These are phyloP conservation scores for Eidolon helvum DNA, from an alignment of 2,113 vertebrate species.

Conservation along the genomic window DNA sequence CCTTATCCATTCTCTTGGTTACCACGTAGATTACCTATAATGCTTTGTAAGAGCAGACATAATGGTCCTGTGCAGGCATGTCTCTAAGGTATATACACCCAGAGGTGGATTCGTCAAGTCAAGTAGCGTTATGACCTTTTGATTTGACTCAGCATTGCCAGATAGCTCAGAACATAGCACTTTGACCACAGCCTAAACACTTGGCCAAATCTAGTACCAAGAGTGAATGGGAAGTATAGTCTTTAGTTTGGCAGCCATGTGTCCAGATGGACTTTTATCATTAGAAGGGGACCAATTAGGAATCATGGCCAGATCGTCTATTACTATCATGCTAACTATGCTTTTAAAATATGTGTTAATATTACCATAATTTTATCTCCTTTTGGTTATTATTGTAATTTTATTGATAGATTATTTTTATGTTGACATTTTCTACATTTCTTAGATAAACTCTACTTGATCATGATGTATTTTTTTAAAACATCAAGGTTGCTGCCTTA, in stretches of 20 bases:
- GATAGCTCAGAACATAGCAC: background rate
- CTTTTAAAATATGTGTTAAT: background rate
- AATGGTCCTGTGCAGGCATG: background rate
- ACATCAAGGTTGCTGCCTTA: background rate
- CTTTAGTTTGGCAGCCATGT: background rate
- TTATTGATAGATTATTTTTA: background rate
- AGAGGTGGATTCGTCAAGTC: background rate
- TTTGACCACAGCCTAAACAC: background rate
- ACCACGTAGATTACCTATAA: background rate
- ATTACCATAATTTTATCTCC: background rate
- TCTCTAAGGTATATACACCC: background rate
- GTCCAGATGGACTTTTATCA: background rate
- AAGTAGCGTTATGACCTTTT: background rate
- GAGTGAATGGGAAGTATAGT: background rate
- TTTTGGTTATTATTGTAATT: background rate
- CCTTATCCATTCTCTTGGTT: background rate
- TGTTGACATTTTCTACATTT: background rate
- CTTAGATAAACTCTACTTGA: background rate
- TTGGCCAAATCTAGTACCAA: background rate
- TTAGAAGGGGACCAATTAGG: background rate
- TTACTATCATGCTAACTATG: background rate
- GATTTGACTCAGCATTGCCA: background rate
- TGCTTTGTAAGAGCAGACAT: background rate
- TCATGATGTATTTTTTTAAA: background rate
- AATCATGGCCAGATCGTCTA: background rate